Evolutionary conservation across 2,888 invertebrate species (phyloP).

Genomic region (Folsomia candida): DNA sequence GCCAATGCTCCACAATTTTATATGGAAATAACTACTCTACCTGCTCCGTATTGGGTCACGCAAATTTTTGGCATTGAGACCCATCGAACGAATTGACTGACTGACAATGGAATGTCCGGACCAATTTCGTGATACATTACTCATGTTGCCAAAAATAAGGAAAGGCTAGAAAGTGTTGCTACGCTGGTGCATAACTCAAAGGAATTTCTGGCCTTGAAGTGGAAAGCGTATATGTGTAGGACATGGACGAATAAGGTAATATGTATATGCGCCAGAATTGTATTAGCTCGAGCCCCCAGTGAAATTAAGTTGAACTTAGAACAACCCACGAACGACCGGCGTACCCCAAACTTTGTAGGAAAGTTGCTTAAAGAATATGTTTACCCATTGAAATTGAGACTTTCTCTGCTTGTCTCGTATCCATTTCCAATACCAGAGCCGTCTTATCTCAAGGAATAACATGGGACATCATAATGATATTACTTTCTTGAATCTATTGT

Average conservation of each 20-base stretch:
- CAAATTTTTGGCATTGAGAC: not conserved
- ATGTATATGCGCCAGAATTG: not conserved
- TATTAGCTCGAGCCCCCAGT: not conserved
- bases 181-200: not conserved
- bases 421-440: not conserved
- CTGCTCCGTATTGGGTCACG: not conserved
- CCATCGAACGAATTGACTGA: not conserved
- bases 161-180: not conserved
- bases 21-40: too few relatives aligned
- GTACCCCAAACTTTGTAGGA: not conserved
- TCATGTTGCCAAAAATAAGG: not conserved
- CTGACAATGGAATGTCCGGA: not conserved
- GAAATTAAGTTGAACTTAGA: not conserved
- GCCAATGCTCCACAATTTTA: not conserved
- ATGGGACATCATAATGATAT: not conserved
- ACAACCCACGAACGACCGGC: not conserved
- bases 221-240: not conserved
- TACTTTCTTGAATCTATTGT: not conserved
- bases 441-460: not conserved
- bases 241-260: not conserved
- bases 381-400: not conserved
- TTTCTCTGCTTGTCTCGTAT: not conserved
- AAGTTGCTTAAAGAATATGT: not conserved
- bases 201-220: not conserved
- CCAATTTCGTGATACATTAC: not conserved